Conservation (phyloP, 1,140 invertebrate species). For the Phenacoccus solenopsis region DNA sequence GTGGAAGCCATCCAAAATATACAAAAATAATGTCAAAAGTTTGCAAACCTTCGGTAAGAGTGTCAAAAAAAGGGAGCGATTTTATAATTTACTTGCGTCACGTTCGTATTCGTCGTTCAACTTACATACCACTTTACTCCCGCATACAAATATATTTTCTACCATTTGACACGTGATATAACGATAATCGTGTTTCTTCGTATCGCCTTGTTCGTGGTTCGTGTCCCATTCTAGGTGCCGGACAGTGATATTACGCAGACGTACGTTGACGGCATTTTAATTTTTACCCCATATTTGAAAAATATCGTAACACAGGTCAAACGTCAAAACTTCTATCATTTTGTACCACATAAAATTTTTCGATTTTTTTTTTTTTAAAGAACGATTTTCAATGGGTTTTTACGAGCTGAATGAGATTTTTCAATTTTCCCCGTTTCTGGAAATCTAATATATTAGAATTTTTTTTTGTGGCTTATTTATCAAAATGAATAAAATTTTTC, state of each 20-base stretch:
- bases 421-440: no score
- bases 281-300: not conserved
- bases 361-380: no score
- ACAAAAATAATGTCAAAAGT: not conserved
- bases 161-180: conserved; percentile 2
- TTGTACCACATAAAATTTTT: no score
- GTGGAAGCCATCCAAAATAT: not conserved
- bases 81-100: conserved; percentile 3
- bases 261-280: not conserved
- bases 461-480: no score
- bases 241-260: not conserved
- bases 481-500: no score
- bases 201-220: not conserved
- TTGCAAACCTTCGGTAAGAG: not conserved
- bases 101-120: not conserved
- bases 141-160: not conserved
- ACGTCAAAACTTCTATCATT: no score
- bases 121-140: not conserved
- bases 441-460: no score
- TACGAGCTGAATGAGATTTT: no score
- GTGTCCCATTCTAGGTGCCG: not conserved
- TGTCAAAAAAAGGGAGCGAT: conserved; percentile 1
- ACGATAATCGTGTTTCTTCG: not conserved
- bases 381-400: no score
- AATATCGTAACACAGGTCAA: no score